phyloP scores from a whole-genome alignment of 2,797 vertebrate species.

The Oryzias dopingdopingensis region DNA sequence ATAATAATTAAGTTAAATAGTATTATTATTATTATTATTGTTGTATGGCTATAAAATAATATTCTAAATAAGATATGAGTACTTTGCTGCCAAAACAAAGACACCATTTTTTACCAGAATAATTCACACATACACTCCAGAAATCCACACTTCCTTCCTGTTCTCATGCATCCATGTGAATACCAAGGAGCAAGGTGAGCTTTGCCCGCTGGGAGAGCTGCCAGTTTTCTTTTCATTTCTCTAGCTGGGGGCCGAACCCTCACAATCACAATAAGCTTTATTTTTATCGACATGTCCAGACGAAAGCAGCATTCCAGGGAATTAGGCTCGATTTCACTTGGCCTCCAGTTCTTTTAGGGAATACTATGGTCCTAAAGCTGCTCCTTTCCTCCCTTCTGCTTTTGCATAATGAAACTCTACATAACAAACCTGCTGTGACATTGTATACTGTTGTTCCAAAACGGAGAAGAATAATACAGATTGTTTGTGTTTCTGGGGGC shows the following conservation, averaged over 20 bases:
- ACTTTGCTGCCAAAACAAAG: constrained; percentile 10
- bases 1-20: too few relatives aligned
- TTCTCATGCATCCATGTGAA: constrained; percentile 29
- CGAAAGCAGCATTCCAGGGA: constrained; percentile 78
- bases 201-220: constrained; percentile 59
- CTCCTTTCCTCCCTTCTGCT: constrained; percentile 3
- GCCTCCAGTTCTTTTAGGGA: constrained; percentile 74
- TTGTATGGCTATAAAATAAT: constrained; percentile 1
- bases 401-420: constrained; percentile 27
- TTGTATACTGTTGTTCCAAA: constrained; percentile 35
- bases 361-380: constrained; percentile 51
- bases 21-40: too few relatives aligned
- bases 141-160: constrained; percentile 21
- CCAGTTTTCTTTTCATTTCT: constrained; percentile 77
- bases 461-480: constrained; percentile 24
- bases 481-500: constrained; percentile 30
- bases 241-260: constrained; percentile 62
- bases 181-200: constrained; percentile 53
- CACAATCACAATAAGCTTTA: constrained; percentile 78
- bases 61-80: constrained; percentile 15
- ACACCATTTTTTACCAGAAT: constrained; percentile 5
- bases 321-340: constrained; percentile 80
- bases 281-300: constrained; percentile 75
- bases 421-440: constrained; percentile 38
- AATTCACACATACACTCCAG: background rate